Evolutionary conservation across 2,888 invertebrate genomes (phyloP).

Genomic region (Antheraea yamamai): DNA sequence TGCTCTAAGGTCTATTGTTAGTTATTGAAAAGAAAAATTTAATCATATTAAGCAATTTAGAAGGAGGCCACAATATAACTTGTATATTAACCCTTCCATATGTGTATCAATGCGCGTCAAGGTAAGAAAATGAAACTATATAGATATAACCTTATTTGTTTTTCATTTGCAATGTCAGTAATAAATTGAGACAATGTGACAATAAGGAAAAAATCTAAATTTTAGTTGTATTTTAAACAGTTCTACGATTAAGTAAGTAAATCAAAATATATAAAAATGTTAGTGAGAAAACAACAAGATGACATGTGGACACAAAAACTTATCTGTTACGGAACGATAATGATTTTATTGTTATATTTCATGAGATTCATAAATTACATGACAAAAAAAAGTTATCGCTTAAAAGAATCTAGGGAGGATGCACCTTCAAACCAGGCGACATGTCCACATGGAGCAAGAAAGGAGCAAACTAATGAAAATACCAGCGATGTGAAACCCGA

Average conservation of each 20-base stretch:
- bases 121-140: not conserved
- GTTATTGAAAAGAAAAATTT: not conserved
- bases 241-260: constrained; percentile 7
- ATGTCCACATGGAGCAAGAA: constrained; percentile 16
- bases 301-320: constrained; percentile 40
- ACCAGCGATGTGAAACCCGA: constrained; percentile 28
- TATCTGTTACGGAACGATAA: constrained; percentile 41
- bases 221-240: constrained; percentile 18
- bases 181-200: constrained; percentile 2
- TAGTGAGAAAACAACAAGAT: constrained; percentile 47
- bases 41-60: not conserved
- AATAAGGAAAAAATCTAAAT: constrained; percentile 23
- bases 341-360: constrained; percentile 44
- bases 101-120: not conserved
- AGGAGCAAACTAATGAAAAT: constrained; percentile 13
- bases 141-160: not conserved
- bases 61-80: too few relatives aligned
- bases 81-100: too few relatives aligned
- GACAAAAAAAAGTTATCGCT: constrained; percentile 24
- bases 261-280: constrained; percentile 42
- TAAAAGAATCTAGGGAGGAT: constrained; percentile 7
- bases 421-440: not conserved
- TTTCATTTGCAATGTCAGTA: constrained; percentile 1
- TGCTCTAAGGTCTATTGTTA: too few relatives aligned
- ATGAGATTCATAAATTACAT: constrained; percentile 44